Evolutionary conservation across 1,140 invertebrate species (phyloP).

Genomic region (Zaprionus davidi): DNA sequence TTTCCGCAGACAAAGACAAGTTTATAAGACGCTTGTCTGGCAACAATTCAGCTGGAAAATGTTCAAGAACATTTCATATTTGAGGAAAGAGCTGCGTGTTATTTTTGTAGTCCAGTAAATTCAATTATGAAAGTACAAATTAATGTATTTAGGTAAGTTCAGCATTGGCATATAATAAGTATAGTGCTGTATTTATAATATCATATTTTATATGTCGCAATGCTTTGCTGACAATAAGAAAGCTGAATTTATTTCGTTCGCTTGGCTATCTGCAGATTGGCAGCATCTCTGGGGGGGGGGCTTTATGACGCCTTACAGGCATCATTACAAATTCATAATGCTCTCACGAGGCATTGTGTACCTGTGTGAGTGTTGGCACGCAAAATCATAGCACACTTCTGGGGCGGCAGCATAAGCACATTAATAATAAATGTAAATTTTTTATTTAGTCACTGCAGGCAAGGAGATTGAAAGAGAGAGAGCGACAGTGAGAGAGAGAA

Average conservation of each 20-base stretch:
- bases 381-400: constrained; percentile 49
- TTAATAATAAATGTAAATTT: constrained; percentile 82
- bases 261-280: constrained; percentile 32
- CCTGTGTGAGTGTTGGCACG: constrained; percentile 11
- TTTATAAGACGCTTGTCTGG: constrained; percentile 61
- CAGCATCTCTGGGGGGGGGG: constrained; percentile 13
- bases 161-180: no score
- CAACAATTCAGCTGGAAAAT: constrained; percentile 38
- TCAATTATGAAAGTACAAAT: no score
- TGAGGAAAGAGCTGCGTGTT: no score
- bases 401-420: constrained; percentile 57
- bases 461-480: background rate
- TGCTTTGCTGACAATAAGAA: constrained; percentile 23
- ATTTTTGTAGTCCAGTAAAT: no score
- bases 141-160: no score
- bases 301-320: constrained; percentile 22
- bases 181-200: no score
- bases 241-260: constrained; percentile 42
- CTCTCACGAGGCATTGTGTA: constrained; percentile 17
- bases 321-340: constrained; percentile 72
- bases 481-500: background rate
- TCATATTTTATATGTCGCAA: constrained; percentile 5
- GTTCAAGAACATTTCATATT: constrained; percentile 22
- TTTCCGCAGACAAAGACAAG: constrained; percentile 27
- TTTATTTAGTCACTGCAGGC: constrained; percentile 33